Evolutionary conservation across 1,140 invertebrate genomes (phyloP), one percentile per base, ranked within the genome.

Genomic region (Matsumurasca onukii): DNA sequence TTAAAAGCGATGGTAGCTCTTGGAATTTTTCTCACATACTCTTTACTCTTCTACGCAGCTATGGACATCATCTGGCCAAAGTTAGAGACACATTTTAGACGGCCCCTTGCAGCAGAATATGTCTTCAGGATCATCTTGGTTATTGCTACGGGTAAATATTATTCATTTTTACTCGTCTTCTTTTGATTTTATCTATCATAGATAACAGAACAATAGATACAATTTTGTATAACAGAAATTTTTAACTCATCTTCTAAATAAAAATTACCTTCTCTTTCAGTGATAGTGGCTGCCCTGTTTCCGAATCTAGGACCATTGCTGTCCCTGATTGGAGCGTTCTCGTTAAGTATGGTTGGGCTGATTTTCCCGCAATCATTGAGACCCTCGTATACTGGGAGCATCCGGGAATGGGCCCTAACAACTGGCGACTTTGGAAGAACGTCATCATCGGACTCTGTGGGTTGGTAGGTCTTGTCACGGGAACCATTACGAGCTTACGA

Each of bases 41-140:
- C 90, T 49, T 83, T 99, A 13, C 95, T 98, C 78, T 93, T 97
- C 77, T 98, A 98, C 79, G 95, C 98, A 0, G 94, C 96, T 0
- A 90, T 97, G 82, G 90, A 92, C 73, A 96, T 98, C 67, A 91
- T 97, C 64, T 97, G 75, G 88, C 89, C 59, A 75, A 88, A 1
- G 84, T 86, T 45, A 84, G 87, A 67, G 31, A 9, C n/a, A 34
- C 20, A 49, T 20, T 66, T 29, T 22, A 29, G 2, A 49, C 22
- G 30, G 3, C 64, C 64, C 20, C 22, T 66, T 13, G 2, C 34
- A 2, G 63, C 45, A n/a, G 71, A 72, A 29, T 72, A 72, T 63
- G 17, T 34, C 31, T 27, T 72, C 24, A 39, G 71, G 30, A n/a
- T 64, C 1, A 1, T 68, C 15, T 52, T 72, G 24, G 66, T 72